Evolutionary conservation across 2,113 vertebrate genomes (phyloP).

Genomic region (Probosciger aterrimus): DNA sequence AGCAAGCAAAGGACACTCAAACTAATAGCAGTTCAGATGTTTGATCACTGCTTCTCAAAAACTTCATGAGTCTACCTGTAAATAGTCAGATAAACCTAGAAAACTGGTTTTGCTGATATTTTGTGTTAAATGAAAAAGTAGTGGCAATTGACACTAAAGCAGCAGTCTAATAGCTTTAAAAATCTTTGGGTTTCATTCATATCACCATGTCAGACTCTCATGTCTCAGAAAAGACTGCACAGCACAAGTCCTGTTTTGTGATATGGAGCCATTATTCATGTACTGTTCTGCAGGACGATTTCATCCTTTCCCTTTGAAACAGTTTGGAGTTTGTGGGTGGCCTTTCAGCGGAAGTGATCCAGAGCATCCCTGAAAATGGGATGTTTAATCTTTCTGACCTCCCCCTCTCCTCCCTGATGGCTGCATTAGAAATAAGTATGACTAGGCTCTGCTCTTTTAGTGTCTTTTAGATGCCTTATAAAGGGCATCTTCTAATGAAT

Average conservation of each 20-base stretch:
- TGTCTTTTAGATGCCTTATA: neutral
- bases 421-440: neutral
- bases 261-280: neutral
- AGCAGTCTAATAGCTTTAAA: neutral
- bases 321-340: neutral
- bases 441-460: neutral
- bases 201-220: neutral
- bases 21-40: neutral
- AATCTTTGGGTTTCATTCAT: neutral
- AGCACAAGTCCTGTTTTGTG: neutral
- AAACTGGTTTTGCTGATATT: neutral
- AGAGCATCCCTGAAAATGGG: neutral
- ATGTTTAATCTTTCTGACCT: neutral
- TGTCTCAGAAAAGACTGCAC: neutral
- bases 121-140: neutral
- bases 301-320: neutral
- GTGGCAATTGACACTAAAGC: neutral
- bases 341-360: neutral
- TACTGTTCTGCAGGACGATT: neutral
- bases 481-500: neutral
- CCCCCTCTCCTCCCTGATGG: rapidly evolving
- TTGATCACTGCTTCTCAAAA: neutral
- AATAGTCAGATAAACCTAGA: neutral
- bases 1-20: neutral
- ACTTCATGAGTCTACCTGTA: neutral